Base-by-base conservation (phyloP, 2,113 vertebrate genomes). In the Xerus inauris region DNA sequence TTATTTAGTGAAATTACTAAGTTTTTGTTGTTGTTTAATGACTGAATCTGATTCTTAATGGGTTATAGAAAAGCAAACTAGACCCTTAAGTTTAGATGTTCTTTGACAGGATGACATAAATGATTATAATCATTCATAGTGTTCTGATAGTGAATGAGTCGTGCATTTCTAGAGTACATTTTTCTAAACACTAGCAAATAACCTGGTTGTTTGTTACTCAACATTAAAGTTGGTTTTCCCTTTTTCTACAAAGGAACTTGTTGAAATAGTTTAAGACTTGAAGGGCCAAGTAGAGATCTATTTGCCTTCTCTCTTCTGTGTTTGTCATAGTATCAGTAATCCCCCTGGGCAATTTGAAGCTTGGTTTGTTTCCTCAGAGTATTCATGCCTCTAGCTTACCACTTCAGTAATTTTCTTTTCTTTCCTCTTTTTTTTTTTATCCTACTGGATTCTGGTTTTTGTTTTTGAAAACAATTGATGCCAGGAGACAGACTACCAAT, bases 311-410 rank as follows among this genome's bases (percentile, higher is more conserved):
- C 26, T 64, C 77, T 24, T 95, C 77, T 76, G 77, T 95, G 83
- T 97, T 95, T 96, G 92, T 94, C 97, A 12, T 76, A 81, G 95
- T 35, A 93, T 95, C 95, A 75, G 54, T 82, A 96, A 83, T 91
- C 91, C 96, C 93, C 93, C 86, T 82, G 95, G 89, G 95, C 85
- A 73, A 71, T 73, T 96, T 84, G 87, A 62, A 83, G 85, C 89
- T 97, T 35, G 77, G 19, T 91, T 94, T 54, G 14, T 93, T 96
- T 98, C 91, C 96, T 97, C 0, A 0, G 95, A 85, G 96, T 92
- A 91, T 94, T 75, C 90, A 8, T 45, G 84, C 85, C 79, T 95
- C 47, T 0, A 80, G 85, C 82, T 59, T 94, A 20, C 32, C 11
- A 30, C 62, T 93, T 91, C 30, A 77, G 75, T 96, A 72, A 86